phyloP scores from a whole-genome alignment of 2,797 vertebrate species.

The Sebastes kiyomatsui region DNA sequence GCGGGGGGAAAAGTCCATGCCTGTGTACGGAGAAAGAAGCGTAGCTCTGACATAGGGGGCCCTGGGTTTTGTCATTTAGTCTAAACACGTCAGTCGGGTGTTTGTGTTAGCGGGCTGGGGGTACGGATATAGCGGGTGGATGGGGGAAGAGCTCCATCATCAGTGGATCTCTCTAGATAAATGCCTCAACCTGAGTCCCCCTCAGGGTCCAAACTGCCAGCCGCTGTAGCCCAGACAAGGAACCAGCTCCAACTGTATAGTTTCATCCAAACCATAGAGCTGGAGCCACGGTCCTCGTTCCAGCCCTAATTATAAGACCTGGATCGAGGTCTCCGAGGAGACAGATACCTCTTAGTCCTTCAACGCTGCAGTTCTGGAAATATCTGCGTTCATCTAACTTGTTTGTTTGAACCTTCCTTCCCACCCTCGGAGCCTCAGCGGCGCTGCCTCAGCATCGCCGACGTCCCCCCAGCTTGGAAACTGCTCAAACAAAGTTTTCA shows the following conservation, averaged over 20 bases:
- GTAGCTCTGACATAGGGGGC: conserved; percentile 73
- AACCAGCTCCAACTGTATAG: conserved; percentile 40
- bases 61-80: conserved; percentile 83
- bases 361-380: conserved; percentile 22
- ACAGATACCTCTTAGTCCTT: conserved; percentile 32
- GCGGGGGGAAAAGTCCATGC: conserved; percentile 72
- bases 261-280: conserved; percentile 49
- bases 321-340: conserved; percentile 26
- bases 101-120: conserved; percentile 82
- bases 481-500: conserved; percentile 40
- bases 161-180: conserved; percentile 81
- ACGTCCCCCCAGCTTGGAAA: conserved; percentile 27
- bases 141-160: conserved; percentile 73
- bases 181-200: conserved; percentile 78
- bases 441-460: conserved; percentile 19
- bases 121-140: conserved; percentile 56
- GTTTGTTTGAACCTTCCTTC: conserved; percentile 34
- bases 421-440: conserved; percentile 1
- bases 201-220: conserved; percentile 68
- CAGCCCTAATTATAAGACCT: conserved; percentile 42
- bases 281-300: conserved; percentile 16
- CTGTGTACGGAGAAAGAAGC: conserved; percentile 67
- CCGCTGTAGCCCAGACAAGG: conserved; percentile 45
- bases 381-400: conserved; percentile 2
- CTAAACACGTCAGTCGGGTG: conserved; percentile 82